Evolutionary conservation across 2,113 vertebrate species (phyloP), one percentile per base, ranked within the genome.

Genomic region (Pachypanchax playfairii): DNA sequence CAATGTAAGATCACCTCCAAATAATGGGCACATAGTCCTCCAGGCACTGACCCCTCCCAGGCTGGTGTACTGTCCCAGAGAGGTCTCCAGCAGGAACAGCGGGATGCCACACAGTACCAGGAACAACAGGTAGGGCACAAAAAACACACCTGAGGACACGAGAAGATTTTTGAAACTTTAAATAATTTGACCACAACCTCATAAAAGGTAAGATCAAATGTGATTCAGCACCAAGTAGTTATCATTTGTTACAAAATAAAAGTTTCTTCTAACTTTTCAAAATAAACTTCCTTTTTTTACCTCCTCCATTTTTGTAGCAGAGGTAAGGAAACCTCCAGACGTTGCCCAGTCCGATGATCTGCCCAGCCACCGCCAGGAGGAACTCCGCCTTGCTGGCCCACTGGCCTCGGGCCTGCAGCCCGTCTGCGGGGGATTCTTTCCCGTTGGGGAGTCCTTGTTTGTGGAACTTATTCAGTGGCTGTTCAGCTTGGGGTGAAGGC

Each of bases 291-390:
- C n/a, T 61, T 10, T 55, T 35, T 75, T 67, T 74, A 91, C 90
- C 90, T 87, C 90, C 89, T 66, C 89, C 90, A 3, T 91, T 91
- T 78, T 89, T 91, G 88, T 91, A 91, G 84, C 90, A 91, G 58
- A 91, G 88, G 56, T 91, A 91, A 0, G 90, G 90, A 60, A 91
- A 91, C 67, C 88, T 84, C 88, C 90, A 91, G 8, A 91, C 88
- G 42, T 91, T 91, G 12, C 90, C 90, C 52, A 91, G 66, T 6
- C 90, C 90, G 5, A 91, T 90, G 63, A 91, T 91, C 80, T 91
- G 90, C 4, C 90, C 90, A 0, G 90, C 90, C 28, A 91, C 90
- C 0, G 90, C 89, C 65, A 91, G 61, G n/a, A 91, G 85, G 65
- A 90, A 91, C 79, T 91, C 90, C 0, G 87, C 76, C 55, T 91